Percentiles rank a stretch among this genome's conserved stretches.
Evolutionary conservation across 2,888 invertebrate genomes (phyloP).

Genomic region (Harpagoxenus sublaevis): DNA sequence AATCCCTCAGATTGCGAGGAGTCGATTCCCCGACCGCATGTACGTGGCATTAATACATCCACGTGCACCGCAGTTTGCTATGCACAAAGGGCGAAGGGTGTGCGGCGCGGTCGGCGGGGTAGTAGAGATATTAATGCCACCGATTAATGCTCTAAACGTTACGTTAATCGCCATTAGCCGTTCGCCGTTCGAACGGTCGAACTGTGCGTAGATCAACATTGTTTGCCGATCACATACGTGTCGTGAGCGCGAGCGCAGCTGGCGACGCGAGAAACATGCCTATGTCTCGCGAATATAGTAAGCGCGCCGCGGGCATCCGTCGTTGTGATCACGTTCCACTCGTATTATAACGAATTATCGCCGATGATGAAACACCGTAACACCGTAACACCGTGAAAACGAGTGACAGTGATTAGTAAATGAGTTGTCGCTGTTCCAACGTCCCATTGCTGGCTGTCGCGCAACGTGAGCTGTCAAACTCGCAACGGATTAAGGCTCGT

Average conservation of each 20-base stretch:
- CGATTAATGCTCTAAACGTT: slow-evolving; percentile 77
- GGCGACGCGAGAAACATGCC: slow-evolving; percentile 35
- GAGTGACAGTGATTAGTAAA: slow-evolving; percentile 55
- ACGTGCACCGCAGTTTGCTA: slow-evolving; percentile 59
- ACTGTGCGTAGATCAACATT: slow-evolving; percentile 69
- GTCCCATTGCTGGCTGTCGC: slow-evolving; percentile 26
- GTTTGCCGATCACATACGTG: slow-evolving; percentile 58
- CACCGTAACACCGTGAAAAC: slow-evolving; percentile 21
- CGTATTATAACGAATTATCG: slow-evolving; percentile 56
- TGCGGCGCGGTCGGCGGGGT: slow-evolving; percentile 3
- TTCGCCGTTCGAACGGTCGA: slow-evolving; percentile 58
- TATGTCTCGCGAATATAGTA: slow-evolving; percentile 53
- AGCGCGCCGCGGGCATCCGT: slow-evolving; percentile 21
- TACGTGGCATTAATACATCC: slow-evolving; percentile 49
- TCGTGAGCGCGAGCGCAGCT: slow-evolving; percentile 47
- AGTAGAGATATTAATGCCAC: slow-evolving; percentile 66
- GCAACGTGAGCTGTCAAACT: slow-evolving; percentile 45
- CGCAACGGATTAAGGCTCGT: slow-evolving; percentile 48
- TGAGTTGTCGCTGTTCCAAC: slow-evolving; percentile 37
- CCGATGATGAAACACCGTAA: slow-evolving; percentile 43
- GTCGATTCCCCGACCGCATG: slow-evolving; percentile 53
- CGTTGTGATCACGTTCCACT: slow-evolving; percentile 54
- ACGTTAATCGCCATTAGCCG: slow-evolving; percentile 78
- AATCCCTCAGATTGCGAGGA: slow-evolving; percentile 52
- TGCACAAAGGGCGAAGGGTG: slow-evolving; percentile 50